A percentile compares a stretch with the other conserved stretches of the same genome.
Conservation (phyloP, 2,113 vertebrate genomes). For the Amphilophus citrinellus region DNA sequence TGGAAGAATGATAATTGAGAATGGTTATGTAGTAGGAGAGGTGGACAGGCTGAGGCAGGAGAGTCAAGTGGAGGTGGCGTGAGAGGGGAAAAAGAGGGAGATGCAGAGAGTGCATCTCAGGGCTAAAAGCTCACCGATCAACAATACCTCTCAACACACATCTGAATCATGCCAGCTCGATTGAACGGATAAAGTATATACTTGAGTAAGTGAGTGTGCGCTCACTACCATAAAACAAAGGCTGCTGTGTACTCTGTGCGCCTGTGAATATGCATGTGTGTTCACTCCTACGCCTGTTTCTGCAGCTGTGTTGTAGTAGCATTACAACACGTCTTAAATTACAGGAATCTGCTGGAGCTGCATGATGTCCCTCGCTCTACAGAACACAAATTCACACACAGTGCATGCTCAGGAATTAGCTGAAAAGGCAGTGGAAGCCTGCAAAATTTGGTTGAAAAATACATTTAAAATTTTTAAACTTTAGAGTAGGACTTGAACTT, state of each 20-base stretch:
- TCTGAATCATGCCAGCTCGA: conserved; percentile 50
- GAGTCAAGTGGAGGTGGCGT: conserved; percentile 21
- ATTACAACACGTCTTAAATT: conserved; percentile 52
- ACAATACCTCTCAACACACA: conserved; percentile 39
- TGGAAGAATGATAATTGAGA: conserved; percentile 49
- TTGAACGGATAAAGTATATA: conserved; percentile 46
- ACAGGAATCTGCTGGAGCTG: conserved; percentile 49
- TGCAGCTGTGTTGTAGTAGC: conserved; percentile 36
- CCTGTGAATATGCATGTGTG: background rate
- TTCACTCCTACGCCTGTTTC: conserved; percentile 23
- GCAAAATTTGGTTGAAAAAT: conserved; percentile 3
- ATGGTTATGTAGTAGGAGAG: conserved; percentile 31
- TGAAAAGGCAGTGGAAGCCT: background rate
- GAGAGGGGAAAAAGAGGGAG: conserved; percentile 6
- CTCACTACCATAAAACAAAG: conserved; percentile 1
- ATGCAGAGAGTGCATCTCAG: conserved; percentile 28
- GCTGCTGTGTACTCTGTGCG: background rate
- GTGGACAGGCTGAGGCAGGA: conserved; percentile 47
- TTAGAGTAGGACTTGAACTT: background rate
- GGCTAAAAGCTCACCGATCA: conserved; percentile 49
- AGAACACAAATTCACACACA: conserved; percentile 14
- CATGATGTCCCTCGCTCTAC: conserved; percentile 20
- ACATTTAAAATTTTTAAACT: no score
- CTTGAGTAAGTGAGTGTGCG: background rate
- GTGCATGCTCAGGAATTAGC: conserved; percentile 6